These are phyloP conservation scores for Fregetta grallaria DNA, from an alignment of 2,113 vertebrate species.

Conservation along the genomic window DNA sequence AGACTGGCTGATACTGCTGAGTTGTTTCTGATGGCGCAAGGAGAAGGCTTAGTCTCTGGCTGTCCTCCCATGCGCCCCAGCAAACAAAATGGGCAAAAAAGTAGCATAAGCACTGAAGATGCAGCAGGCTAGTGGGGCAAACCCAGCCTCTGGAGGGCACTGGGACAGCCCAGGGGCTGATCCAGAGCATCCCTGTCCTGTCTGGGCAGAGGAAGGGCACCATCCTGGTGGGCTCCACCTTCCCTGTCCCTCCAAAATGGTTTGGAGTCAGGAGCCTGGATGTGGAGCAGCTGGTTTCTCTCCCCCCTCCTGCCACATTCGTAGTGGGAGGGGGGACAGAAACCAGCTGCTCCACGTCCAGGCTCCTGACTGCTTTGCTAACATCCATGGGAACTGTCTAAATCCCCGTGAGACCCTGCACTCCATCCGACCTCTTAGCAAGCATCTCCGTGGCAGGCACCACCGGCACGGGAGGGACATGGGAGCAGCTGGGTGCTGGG, in stretches of 20 bases:
- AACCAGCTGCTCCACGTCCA: background rate
- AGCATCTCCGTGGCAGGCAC: background rate
- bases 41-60: background rate
- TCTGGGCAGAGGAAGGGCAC: background rate
- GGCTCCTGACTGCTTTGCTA: background rate
- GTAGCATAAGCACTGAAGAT: fast-evolving
- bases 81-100: background rate
- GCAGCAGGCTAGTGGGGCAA: background rate
- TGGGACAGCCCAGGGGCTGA: background rate
- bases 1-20: too few species aligned
- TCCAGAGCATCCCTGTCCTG: background rate
- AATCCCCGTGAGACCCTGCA: background rate
- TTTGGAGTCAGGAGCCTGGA: background rate
- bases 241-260: background rate
- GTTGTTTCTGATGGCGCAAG: background rate
- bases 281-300: background rate
- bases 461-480: fast-evolving
- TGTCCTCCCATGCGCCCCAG: background rate
- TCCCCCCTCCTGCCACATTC: too few species aligned
- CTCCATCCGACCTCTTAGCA: background rate
- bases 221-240: background rate
- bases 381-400: background rate
- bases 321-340: background rate
- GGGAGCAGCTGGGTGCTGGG: background rate
- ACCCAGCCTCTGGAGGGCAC: background rate